A percentile compares a stretch with the other conserved stretches of the same genome.
Evolutionary conservation across 1,140 invertebrate genomes (phyloP).

Genomic region (Caenorhabditis latens): DNA sequence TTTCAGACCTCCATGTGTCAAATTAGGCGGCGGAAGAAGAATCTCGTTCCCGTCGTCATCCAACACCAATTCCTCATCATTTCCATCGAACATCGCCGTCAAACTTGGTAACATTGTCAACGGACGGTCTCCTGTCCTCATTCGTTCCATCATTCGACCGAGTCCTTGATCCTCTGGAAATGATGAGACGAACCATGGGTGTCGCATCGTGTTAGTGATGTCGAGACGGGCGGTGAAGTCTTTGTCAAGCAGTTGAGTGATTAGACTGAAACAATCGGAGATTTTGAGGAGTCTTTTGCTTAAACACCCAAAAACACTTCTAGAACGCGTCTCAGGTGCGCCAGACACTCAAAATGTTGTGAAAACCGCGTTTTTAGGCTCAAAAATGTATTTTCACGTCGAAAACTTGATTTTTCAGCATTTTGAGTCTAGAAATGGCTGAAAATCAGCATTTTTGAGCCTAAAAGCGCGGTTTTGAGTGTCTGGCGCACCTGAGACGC

Average conservation of each 20-base stretch:
- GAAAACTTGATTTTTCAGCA: neutral
- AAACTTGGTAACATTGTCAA: slow-evolving; percentile 1
- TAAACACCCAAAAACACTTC: no score
- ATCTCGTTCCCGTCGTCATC: neutral
- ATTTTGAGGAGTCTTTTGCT: neutral
- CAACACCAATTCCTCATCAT: neutral
- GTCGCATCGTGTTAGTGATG: neutral
- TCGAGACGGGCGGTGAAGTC: neutral
- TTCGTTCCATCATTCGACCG: slow-evolving; percentile 21
- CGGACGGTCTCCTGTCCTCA: slow-evolving; percentile 19
- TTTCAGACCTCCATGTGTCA: neutral
- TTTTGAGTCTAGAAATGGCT: no score
- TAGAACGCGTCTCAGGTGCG: no score
- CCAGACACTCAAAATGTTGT: no score
- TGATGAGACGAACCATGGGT: neutral
- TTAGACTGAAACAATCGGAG: neutral
- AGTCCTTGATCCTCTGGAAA: slow-evolving; percentile 18
- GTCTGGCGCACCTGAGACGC: no score
- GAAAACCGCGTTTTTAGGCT: no score
- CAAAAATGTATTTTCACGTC: no score
- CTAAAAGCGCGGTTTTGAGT: no score
- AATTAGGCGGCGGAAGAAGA: neutral
- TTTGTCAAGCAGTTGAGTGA: neutral
- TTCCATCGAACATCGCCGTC: neutral
- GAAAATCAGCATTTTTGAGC: no score